Base-by-base conservation (phyloP, 2,113 vertebrate genomes). In the Ahaetulla prasina region DNA sequence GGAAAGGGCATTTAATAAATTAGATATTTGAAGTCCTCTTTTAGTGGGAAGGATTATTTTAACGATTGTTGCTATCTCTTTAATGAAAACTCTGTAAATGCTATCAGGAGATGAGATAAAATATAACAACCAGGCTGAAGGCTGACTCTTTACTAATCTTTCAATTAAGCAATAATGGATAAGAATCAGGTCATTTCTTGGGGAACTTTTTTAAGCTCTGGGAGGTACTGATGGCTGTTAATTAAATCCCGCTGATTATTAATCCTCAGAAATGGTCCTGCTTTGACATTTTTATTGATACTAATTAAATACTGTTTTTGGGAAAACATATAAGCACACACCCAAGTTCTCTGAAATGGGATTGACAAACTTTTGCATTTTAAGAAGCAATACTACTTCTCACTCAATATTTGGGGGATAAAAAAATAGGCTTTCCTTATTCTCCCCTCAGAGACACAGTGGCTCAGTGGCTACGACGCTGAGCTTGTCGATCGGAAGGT, bases 151-250 rank as follows among this genome's bases (percentile, higher is more conserved):
- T 4, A 20, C 35, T 89, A 23, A 91, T 93, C 93, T 95, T 89
- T 95, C 93, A 93, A 93, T 89, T 52, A 57, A 94, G 92, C 93
- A 94, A 88, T 94, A 47, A 30, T 88, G 1, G 45, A 8, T 91
- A 91, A 20, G 25, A 52, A 87, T 35, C 49, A 93, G 25, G 74
- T 87, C 0, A 2, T 47, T 93, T 94, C 52, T 89, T 60, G 20
- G 45, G 18, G 91, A 68, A 63, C 92, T 10, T 49, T 63, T 89
- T 92, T 93, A 92, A 94, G 87, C 84, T 92, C 47, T 4, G 2
- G 22, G 90, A 74, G 47, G 27, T 87, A 52, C 43, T 88, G 52
- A 47, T 90, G 27, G 22, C 30, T 94, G 55, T 63, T 93, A 92
- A 95, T 94, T 94, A 91, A 94, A 25, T 7, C 86, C 45, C 25